Conservation (phyloP, 2,113 vertebrate species). For the Athene cunicularia region DNA sequence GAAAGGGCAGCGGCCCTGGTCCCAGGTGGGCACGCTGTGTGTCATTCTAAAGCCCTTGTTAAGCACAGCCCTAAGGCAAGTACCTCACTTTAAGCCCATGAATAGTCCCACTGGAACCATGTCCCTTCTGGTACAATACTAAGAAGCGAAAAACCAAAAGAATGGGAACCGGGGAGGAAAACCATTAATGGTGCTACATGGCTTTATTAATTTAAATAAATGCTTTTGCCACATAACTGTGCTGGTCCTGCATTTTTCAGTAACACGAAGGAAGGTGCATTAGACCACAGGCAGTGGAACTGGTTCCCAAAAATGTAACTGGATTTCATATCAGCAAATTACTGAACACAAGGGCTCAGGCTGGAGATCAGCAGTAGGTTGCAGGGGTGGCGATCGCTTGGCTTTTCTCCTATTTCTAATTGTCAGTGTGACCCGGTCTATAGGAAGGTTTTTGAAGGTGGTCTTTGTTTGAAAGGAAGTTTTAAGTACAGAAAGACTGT, state of each 20-base stretch:
- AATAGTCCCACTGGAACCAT: background rate
- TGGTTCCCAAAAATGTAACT: background rate
- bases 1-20: background rate
- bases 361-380: background rate
- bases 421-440: background rate
- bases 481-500: background rate
- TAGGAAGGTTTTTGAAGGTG: background rate
- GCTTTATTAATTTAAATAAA: background rate
- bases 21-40: rapidly evolving
- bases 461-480: background rate
- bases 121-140: rapidly evolving
- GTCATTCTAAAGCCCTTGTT: background rate
- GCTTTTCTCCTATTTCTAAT: background rate
- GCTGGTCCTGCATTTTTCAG: background rate
- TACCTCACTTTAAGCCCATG: background rate
- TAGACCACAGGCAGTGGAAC: background rate
- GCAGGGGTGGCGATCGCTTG: background rate
- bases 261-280: background rate
- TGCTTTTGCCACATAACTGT: background rate
- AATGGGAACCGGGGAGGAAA: background rate
- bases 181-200: background rate
- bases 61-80: background rate
- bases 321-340: background rate
- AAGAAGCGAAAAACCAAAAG: background rate
- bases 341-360: background rate